Base-by-base conservation (phyloP, 2,888 invertebrate species). In the Myopa testacea region DNA sequence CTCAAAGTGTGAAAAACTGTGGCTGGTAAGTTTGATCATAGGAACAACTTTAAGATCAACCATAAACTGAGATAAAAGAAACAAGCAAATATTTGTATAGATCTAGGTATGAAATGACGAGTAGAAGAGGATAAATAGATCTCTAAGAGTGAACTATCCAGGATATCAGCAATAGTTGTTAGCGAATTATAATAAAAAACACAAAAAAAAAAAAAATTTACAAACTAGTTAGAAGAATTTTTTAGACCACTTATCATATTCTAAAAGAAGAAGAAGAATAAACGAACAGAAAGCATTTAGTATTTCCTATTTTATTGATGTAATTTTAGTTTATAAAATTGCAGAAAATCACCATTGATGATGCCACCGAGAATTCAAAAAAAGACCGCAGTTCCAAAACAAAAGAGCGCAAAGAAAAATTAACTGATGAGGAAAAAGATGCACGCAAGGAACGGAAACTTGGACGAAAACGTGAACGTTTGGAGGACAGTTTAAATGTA, bases 371-470 rank as follows among this genome's bases (percentile, higher is more conserved):
- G 79, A 88, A 88, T 80, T 84, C 82, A 76, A 84, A 92, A 85
- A 92, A 92, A 84, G 91, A 91, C 81, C 87, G 91, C 68, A 86
- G 89, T 37, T 84, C 89, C 4, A 91, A 91, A 84, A 84, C 87
- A 78, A 92, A 92, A 87, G 92, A 92, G 80, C 91, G 92, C 81
- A 88, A 93, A 88, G 90, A 92, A 87, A 91, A 93, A 90, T 90
- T 94, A 72, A 93, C 92, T 74, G 95, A 95, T 80, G 95, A 95
- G 87, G 95, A 95, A 85, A 93, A 95, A 85, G 95, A 95, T 88
- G 89, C 93, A 14, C 92, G 95, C 82, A 94, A 94, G 90, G 95
- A 95, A 89, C 92, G 95, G 86, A 95, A 95, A 90, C 90, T 95
- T 86, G 94, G 93, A 76, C 91, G 95, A 40, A 95, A 95, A 88